These are phyloP conservation scores for Oncopodura yosiiana DNA, from an alignment of 1,140 invertebrate species.

Conservation along the genomic window DNA sequence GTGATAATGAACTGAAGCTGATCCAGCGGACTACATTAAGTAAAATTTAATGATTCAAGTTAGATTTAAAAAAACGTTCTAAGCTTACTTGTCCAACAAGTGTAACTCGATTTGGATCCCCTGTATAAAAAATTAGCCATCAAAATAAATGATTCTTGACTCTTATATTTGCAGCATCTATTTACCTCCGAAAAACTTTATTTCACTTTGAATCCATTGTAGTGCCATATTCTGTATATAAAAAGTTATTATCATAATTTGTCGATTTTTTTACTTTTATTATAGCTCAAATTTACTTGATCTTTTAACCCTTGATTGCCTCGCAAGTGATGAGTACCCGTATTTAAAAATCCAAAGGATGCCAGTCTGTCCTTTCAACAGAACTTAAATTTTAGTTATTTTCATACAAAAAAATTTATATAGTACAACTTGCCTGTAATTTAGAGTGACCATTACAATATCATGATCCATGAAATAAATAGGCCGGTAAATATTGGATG, in stretches of 20 bases:
- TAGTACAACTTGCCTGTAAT: constrained; percentile 47
- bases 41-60: background rate
- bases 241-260: constrained; percentile 34
- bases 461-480: constrained; percentile 40
- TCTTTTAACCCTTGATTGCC: constrained; percentile 25
- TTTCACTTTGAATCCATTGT: constrained; percentile 45
- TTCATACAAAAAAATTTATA: constrained; percentile 3
- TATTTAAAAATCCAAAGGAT: constrained; percentile 36
- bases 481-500: constrained; percentile 37
- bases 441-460: constrained; percentile 49
- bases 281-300: no score
- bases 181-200: constrained; percentile 49
- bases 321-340: constrained; percentile 38
- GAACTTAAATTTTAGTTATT: background rate
- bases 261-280: no score
- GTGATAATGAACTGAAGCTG: constrained; percentile 30
- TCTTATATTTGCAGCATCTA: no score
- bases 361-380: background rate
- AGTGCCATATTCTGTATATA: constrained; percentile 47
- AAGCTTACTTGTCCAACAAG: constrained; percentile 37
- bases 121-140: no score
- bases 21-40: constrained; percentile 9
- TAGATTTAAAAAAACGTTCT: constrained; percentile 33
- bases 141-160: constrained; percentile 40
- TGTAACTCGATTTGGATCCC: background rate